These are phyloP conservation scores for Bombus superbus DNA, from an alignment of 1,140 invertebrate genomes.

Conservation along the genomic window DNA sequence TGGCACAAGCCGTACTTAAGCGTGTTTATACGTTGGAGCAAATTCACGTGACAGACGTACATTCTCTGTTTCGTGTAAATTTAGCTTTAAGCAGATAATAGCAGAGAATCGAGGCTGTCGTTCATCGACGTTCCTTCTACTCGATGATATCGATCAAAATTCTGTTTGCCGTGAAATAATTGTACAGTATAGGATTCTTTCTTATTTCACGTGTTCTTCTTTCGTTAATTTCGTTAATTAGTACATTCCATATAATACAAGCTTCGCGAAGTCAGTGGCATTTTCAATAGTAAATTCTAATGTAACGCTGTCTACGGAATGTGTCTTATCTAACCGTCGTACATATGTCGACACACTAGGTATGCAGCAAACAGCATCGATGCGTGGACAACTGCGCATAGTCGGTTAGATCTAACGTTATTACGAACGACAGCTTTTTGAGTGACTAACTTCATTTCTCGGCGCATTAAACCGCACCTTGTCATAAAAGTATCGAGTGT, in stretches of 20 bases:
- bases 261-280: background rate
- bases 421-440: background rate
- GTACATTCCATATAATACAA: background rate
- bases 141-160: background rate
- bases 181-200: background rate
- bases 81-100: background rate
- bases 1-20: background rate
- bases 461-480: background rate
- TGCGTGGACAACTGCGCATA: background rate
- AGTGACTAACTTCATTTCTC: background rate
- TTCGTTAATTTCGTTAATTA: background rate
- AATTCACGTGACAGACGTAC: background rate
- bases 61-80: constrained; percentile 2
- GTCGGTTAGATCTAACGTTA: background rate
- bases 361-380: background rate
- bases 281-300: background rate
- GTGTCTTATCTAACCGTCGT: background rate
- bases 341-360: background rate
- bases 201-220: background rate
- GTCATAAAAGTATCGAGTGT: background rate
- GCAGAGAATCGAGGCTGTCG: background rate
- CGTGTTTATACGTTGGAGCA: background rate
- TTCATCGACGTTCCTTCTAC: background rate
- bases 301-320: background rate
- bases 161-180: background rate